A percentile compares a stretch with the other conserved stretches of the same genome.
These are phyloP conservation scores for Macquaria ambigua DNA, from an alignment of 2,113 vertebrate genomes.

Conservation along the genomic window DNA sequence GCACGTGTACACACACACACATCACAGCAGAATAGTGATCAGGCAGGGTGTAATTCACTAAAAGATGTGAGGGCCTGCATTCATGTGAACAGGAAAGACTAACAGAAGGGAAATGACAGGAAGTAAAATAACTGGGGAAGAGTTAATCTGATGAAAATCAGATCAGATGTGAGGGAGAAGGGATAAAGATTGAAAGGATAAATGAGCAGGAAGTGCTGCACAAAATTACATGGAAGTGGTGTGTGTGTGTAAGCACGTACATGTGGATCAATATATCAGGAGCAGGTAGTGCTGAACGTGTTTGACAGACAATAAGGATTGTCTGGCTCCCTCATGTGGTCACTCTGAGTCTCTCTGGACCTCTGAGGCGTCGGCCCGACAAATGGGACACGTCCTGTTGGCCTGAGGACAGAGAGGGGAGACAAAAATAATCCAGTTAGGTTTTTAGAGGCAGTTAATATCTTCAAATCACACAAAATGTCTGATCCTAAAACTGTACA, in stretches of 20 bases:
- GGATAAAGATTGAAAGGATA: constrained; percentile 17
- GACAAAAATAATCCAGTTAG: background rate
- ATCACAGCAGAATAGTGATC: constrained; percentile 28
- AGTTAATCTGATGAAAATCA: constrained; percentile 14
- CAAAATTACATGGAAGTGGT: constrained; percentile 33
- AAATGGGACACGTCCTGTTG: constrained; percentile 98
- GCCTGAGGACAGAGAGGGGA: constrained; percentile 83
- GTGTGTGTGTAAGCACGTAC: constrained; percentile 81
- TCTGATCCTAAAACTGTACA: background rate
- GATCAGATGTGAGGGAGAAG: background rate
- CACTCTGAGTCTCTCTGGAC: constrained; percentile 99
- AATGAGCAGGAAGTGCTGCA: constrained; percentile 47
- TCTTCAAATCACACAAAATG: background rate
- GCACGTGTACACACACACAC: constrained; percentile 16
- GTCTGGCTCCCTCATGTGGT: constrained; percentile 78
- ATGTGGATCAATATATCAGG: constrained; percentile 83
- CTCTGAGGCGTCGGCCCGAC: constrained; percentile 97
- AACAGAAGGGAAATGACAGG: background rate
- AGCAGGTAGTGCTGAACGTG: constrained; percentile 72
- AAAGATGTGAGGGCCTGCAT: constrained; percentile 27
- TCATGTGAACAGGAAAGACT: constrained; percentile 27
- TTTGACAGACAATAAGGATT: constrained; percentile 51
- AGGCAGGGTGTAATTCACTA: constrained; percentile 27
- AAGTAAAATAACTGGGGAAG: background rate
- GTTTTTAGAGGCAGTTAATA: background rate